These are phyloP conservation scores for Cyclophora albipunctata DNA, from an alignment of 2,888 invertebrate genomes.

Conservation along the genomic window DNA sequence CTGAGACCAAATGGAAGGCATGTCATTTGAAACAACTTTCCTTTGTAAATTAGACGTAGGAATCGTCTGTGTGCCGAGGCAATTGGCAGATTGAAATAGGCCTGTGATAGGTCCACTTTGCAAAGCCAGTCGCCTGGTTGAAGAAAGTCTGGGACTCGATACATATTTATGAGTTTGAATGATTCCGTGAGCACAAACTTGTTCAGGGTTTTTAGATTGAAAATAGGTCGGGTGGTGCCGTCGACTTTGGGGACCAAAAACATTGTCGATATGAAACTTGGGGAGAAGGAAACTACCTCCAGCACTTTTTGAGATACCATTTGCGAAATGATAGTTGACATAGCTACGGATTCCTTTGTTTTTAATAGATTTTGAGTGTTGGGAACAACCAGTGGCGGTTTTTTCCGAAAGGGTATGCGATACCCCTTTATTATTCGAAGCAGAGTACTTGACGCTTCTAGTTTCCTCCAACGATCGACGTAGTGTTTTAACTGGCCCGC, in stretches of 20 bases:
- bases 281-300: conserved; percentile 1
- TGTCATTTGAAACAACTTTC: conserved; percentile 11
- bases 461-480: conserved; percentile 1
- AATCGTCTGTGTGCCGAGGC: conserved; percentile 15
- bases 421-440: conserved; percentile 4
- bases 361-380: neutral
- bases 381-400: conserved; percentile 4
- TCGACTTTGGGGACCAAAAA: conserved; percentile 16
- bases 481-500: conserved; percentile 6
- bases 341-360: conserved; percentile 2
- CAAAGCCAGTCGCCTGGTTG: conserved; percentile 20
- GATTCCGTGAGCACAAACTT: conserved; percentile 10
- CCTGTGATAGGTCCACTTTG: conserved; percentile 21
- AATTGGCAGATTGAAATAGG: conserved; percentile 20
- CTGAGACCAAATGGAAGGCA: conserved; percentile 26
- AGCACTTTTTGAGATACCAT: conserved; percentile 10
- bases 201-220: conserved; percentile 21
- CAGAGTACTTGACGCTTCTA: conserved; percentile 3
- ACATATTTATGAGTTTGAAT: conserved; percentile 21
- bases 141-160: conserved; percentile 19
- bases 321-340: conserved; percentile 7
- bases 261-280: conserved; percentile 14
- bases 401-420: conserved; percentile 8
- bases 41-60: conserved; percentile 15
- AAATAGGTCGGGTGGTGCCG: conserved; percentile 13